Conservation (phyloP, 2,888 invertebrate genomes). For the Hetaerina titia region DNA sequence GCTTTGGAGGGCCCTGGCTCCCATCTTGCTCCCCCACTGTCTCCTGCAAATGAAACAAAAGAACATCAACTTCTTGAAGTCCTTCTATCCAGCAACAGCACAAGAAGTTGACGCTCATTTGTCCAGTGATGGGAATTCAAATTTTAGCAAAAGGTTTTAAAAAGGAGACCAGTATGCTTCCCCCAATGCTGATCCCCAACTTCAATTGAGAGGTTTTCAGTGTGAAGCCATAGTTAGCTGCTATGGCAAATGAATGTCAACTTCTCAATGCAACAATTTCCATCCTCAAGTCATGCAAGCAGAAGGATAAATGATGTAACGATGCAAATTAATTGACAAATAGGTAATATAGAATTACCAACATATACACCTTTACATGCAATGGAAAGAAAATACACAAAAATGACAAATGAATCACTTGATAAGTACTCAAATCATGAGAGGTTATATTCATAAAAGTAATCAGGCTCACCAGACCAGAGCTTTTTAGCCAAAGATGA, state of each 20-base stretch:
- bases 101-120: slow-evolving; percentile 95
- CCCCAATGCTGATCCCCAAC: slow-evolving; percentile 67
- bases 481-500: neutral
- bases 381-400: slow-evolving; percentile 60
- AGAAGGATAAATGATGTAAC: slow-evolving; percentile 48
- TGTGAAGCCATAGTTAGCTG: slow-evolving; percentile 63
- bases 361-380: slow-evolving; percentile 58
- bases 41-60: slow-evolving; percentile 90
- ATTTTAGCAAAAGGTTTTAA: slow-evolving; percentile 6
- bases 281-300: slow-evolving; percentile 61
- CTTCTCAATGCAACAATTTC: slow-evolving; percentile 84
- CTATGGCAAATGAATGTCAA: slow-evolving; percentile 89
- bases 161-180: slow-evolving; percentile 65
- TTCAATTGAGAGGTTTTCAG: slow-evolving; percentile 37
- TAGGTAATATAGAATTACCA: slow-evolving; percentile 53
- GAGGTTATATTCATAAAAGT: slow-evolving; percentile 23
- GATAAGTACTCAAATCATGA: slow-evolving; percentile 44
- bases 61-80: slow-evolving; percentile 92
- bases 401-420: slow-evolving; percentile 49
- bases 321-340: slow-evolving; percentile 65
- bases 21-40: slow-evolving; percentile 86
- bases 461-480: slow-evolving; percentile 43
- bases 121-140: slow-evolving; percentile 65
- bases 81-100: slow-evolving; percentile 74
- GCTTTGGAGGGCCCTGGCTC: slow-evolving; percentile 78